These are phyloP conservation scores for Parazoanthus darwini DNA, from an alignment of 92 coral and sea anemone genomes.

Conservation along the genomic window DNA sequence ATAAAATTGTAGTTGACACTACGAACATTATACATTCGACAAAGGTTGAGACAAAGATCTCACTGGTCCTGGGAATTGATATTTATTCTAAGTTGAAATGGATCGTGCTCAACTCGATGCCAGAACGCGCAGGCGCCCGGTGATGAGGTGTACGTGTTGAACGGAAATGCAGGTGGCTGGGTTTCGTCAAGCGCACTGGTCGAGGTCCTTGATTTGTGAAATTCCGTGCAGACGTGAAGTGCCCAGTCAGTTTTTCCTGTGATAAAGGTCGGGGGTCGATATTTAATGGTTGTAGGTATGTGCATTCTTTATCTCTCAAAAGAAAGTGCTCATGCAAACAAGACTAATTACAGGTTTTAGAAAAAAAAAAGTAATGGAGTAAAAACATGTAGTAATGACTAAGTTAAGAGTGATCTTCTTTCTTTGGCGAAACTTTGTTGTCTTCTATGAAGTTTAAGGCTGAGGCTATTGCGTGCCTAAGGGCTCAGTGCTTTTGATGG, in stretches of 20 bases:
- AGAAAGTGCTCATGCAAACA: not conserved
- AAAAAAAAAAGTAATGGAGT: not conserved
- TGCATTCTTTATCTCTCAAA: not conserved
- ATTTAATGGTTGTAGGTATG: not conserved
- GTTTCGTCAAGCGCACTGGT: not conserved
- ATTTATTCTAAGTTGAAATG: not conserved
- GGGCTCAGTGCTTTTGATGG: not conserved
- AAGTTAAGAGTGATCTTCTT: not conserved
- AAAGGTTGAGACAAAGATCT: not conserved
- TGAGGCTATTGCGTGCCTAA: slow-evolving; percentile 29
- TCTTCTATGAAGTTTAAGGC: slow-evolving; percentile 1
- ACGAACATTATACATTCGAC: not conserved
- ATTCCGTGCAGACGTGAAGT: slow-evolving; percentile 26
- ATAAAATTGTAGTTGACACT: not conserved
- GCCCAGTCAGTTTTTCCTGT: not conserved
- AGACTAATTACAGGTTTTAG: not conserved
- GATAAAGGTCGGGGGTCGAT: slow-evolving; percentile 9
- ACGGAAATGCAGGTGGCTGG: slow-evolving; percentile 5
- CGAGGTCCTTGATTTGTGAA: not conserved
- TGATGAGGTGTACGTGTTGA: slow-evolving; percentile 9
- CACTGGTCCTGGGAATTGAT: not conserved
- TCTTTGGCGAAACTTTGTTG: slow-evolving; percentile 2
- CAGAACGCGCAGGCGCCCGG: not conserved
- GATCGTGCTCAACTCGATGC: not conserved
- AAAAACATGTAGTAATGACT: not conserved